A percentile compares a stretch with the other conserved stretches of the same genome.
phyloP scores from a whole-genome alignment of 2,797 vertebrate genomes.

The Tangara arthus region DNA sequence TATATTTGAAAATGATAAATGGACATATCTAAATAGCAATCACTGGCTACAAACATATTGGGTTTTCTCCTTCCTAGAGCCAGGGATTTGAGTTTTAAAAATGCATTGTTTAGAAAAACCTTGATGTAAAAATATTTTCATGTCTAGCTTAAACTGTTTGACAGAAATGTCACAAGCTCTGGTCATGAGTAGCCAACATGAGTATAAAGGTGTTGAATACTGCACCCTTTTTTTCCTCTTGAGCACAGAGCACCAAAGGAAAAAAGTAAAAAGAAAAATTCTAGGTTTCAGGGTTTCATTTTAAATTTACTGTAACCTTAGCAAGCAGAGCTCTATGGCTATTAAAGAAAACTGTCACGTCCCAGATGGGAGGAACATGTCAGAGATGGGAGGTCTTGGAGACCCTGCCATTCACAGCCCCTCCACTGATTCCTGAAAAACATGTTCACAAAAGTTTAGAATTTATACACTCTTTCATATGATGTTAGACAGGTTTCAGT shows the following conservation, averaged over 20 bases:
- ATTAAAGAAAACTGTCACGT: neutral
- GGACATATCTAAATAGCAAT: neutral
- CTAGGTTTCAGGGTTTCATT: neutral
- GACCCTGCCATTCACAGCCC: neutral
- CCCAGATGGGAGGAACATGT: fast-evolving
- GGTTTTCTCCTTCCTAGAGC: neutral
- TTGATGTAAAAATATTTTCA: neutral
- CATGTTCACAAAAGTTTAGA: neutral
- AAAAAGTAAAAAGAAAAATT: neutral
- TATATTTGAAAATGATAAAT: neutral
- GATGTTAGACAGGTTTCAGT: neutral
- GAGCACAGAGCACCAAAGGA: fast-evolving
- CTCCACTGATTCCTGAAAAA: neutral
- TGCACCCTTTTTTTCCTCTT: fast-evolving
- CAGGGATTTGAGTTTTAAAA: neutral
- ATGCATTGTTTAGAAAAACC: neutral
- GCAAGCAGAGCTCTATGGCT: neutral
- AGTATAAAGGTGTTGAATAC: neutral
- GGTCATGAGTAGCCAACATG: neutral
- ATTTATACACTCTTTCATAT: neutral
- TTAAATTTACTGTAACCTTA: neutral
- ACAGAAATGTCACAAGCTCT: neutral
- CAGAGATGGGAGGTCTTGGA: neutral
- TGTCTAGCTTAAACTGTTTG: neutral
- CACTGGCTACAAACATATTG: neutral